These are phyloP conservation scores for Melikaiella ostensackeni DNA, from an alignment of 2,888 invertebrate genomes.

Conservation along the genomic window DNA sequence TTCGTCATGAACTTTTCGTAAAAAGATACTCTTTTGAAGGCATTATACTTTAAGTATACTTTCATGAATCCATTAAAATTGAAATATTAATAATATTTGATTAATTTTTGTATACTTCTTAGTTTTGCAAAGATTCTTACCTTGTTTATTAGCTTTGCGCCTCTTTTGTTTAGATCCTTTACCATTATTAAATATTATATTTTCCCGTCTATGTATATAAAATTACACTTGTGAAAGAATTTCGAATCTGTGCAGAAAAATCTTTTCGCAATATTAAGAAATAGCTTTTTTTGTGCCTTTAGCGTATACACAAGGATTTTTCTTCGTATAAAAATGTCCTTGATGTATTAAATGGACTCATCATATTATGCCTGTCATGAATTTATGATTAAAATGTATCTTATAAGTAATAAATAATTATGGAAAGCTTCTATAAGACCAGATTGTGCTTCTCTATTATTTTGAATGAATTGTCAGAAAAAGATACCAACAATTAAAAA, in stretches of 20 bases:
- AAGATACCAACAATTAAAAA: not conserved
- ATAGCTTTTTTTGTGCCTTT: no score
- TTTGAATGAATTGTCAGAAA: not conserved
- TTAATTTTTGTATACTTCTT: not conserved
- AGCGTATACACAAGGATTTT: not conserved
- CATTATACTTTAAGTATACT: no score
- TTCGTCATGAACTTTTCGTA: no score
- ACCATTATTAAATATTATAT: constrained; percentile 10
- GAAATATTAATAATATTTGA: no score
- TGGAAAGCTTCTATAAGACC: not conserved
- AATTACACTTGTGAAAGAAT: not conserved
- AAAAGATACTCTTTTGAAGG: no score
- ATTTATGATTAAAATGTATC: no score
- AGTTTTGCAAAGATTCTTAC: not conserved
- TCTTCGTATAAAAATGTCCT: not conserved
- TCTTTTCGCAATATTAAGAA: no score
- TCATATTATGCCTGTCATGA: no score
- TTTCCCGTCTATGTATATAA: not conserved
- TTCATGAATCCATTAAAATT: no score
- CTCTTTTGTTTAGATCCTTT: not conserved
- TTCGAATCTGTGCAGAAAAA: not conserved
- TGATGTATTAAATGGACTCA: not conserved
- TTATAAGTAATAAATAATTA: no score
- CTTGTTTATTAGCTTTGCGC: not conserved
- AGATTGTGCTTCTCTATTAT: not conserved